Base-by-base conservation (phyloP, 92 coral and sea anemone genomes). In the Anthopleura xanthogrammica region DNA sequence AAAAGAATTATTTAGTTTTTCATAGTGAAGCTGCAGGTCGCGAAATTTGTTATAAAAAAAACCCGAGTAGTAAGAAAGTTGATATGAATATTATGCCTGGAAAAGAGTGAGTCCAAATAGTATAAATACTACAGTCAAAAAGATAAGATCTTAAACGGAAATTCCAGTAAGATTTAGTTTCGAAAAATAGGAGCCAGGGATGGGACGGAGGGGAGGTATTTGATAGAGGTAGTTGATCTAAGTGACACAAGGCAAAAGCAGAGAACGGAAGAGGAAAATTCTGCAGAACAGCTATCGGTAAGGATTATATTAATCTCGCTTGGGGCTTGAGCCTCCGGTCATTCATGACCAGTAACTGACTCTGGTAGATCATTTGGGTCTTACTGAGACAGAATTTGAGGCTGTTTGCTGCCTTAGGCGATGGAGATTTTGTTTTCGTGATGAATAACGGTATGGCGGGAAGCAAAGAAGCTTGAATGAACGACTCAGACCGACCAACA, bases 121-220 rank as follows among this genome's bases (percentile, higher is more conserved):
- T 5, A 65, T 22, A 20, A 65, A 60, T 19, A 60, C 65, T 60
- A 29, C 20, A 14, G 20, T 14, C 11, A 65, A 29, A 8, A 9
- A 46, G 74, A 68, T 68, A 68, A 68, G 74, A 68, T 12, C 74
- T 68, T 36, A 16, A 64, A 68, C 74, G 74, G 74, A 68, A 29
- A 29, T 68, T 36, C 74, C 74, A 23, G 72, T 2, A 10, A 65
- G 3, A 1, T 10, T 19, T 19, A 22, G 74, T n/a, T 5, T 36
- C 14, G 74, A 8, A 12, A 20, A 20, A 23, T 1, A 68, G 13
- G 74, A 68, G 42, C 0, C 19, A 12, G 16, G 74, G 3, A 13
- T 5, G 36, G 46, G 3, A 42, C 24, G 17, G 43, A 68, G 41
- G 40, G 36, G 19, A 36, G 43, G 16, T 8, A 54, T 11, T 9